Evolutionary conservation across 2,113 vertebrate species (phyloP).

Genomic region (Larimichthys crocea): DNA sequence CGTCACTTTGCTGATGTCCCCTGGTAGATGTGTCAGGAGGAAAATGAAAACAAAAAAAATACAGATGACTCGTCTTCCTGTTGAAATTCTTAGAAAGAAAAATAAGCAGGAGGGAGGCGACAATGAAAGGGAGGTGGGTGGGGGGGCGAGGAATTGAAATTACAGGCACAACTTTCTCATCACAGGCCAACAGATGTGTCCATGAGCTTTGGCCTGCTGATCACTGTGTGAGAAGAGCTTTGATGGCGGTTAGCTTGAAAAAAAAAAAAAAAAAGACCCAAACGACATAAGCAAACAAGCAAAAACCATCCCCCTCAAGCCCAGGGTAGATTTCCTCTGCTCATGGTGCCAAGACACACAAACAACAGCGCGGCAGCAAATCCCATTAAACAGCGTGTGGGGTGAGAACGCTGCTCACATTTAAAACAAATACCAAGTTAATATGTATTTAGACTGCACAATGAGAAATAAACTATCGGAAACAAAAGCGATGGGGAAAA

Average conservation of each 20-base stretch:
- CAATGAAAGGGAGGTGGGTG: slow-evolving; percentile 4
- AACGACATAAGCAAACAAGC: slow-evolving; percentile 63
- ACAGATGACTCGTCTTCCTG: slow-evolving; percentile 30
- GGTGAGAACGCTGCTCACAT: slow-evolving; percentile 55
- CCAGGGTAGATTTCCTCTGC: slow-evolving; percentile 65
- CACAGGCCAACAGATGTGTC: slow-evolving; percentile 64
- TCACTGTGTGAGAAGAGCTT: slow-evolving; percentile 52
- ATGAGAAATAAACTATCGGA: slow-evolving; percentile 48
- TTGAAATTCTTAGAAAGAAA: slow-evolving; percentile 40
- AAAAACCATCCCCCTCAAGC: slow-evolving; percentile 59
- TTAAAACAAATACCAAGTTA: slow-evolving; percentile 68
- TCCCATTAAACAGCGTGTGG: slow-evolving; percentile 67
- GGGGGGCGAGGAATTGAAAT: slow-evolving; percentile 27
- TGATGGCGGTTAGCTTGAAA: slow-evolving; percentile 51
- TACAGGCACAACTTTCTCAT: slow-evolving; percentile 52
- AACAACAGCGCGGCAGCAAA: slow-evolving; percentile 50
- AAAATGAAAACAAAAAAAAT: slow-evolving; percentile 37
- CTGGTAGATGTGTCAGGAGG: slow-evolving; percentile 33
- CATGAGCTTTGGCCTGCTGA: slow-evolving; percentile 56
- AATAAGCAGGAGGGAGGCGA: slow-evolving; percentile 2
- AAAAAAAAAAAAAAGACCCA: background rate
- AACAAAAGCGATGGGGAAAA: slow-evolving; percentile 17
- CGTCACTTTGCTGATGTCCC: slow-evolving; percentile 53
- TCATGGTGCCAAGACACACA: slow-evolving; percentile 71
- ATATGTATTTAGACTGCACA: slow-evolving; percentile 58